Evolutionary conservation across 2,888 invertebrate species (phyloP).

Genomic region (Macrophya annulata): DNA sequence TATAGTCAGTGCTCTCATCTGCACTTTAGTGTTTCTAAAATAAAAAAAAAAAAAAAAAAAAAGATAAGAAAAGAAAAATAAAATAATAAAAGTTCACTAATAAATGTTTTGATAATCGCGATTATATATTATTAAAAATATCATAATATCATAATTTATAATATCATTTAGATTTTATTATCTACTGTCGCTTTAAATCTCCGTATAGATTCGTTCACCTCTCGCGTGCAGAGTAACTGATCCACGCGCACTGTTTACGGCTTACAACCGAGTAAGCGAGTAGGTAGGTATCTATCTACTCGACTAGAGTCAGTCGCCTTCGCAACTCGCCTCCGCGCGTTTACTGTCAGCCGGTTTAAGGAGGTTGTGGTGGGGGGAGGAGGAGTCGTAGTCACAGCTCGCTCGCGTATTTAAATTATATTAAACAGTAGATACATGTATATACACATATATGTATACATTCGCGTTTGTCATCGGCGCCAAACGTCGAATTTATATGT

Average conservation of each 20-base stretch:
- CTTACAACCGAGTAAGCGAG: neutral
- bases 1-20: neutral
- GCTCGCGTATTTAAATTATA: slow-evolving; percentile 1
- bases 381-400: neutral
- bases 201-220: neutral
- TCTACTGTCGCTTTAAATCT: neutral
- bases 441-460: neutral
- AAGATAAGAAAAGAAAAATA: no score
- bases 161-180: neutral
- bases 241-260: slow-evolving; percentile 21
- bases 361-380: neutral
- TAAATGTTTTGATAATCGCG: neutral
- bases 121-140: neutral
- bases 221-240: neutral
- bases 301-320: slow-evolving; percentile 8
- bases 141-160: neutral
- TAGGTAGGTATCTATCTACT: neutral
- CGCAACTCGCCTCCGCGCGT: slow-evolving; percentile 22
- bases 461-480: slow-evolving; percentile 26
- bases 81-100: neutral
- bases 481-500: neutral
- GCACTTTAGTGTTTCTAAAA: neutral
- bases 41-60: no score
- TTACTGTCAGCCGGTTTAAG: slow-evolving; percentile 16
- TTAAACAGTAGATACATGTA: neutral